phyloP scores from a whole-genome alignment of 2,888 invertebrate species.

The Pollenia griseotomentosa region DNA sequence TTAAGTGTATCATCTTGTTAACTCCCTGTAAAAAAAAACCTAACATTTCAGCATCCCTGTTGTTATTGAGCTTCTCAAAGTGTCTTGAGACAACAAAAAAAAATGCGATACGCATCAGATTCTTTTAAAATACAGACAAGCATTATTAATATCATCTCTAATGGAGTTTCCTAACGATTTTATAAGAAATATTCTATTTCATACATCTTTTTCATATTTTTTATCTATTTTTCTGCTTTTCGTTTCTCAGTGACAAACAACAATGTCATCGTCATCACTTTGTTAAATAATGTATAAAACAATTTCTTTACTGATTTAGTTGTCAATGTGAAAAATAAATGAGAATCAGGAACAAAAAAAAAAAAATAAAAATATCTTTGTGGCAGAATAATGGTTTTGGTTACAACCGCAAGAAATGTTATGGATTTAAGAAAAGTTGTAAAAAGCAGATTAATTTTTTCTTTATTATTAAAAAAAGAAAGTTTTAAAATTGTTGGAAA shows the following conservation, averaged over 20 bases:
- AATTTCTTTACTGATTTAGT: constrained; percentile 40
- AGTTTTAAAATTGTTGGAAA: background rate
- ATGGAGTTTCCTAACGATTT: constrained; percentile 17
- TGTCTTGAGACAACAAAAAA: background rate
- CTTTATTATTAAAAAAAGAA: background rate
- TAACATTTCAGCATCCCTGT: background rate
- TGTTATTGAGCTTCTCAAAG: constrained; percentile 4
- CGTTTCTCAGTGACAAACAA: constrained; percentile 48
- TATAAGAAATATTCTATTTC: constrained; percentile 19
- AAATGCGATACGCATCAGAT: constrained; percentile 32
- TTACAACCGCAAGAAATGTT: background rate
- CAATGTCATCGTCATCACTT: constrained; percentile 53
- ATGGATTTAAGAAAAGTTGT: background rate
- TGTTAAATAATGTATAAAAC: constrained; percentile 51
- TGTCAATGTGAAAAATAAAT: constrained; percentile 25
- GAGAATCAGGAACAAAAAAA: background rate
- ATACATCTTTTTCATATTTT: constrained; percentile 29
- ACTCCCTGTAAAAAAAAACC: background rate
- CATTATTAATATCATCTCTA: constrained; percentile 55
- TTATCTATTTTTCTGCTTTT: constrained; percentile 24
- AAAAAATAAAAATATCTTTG: background rate
- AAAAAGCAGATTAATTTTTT: background rate
- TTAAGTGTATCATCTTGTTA: background rate
- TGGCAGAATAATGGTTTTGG: constrained; percentile 38
- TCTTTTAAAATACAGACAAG: constrained; percentile 59